Conservation (phyloP, 2,888 invertebrate species). For the Trissonchulus sp. region DNA sequence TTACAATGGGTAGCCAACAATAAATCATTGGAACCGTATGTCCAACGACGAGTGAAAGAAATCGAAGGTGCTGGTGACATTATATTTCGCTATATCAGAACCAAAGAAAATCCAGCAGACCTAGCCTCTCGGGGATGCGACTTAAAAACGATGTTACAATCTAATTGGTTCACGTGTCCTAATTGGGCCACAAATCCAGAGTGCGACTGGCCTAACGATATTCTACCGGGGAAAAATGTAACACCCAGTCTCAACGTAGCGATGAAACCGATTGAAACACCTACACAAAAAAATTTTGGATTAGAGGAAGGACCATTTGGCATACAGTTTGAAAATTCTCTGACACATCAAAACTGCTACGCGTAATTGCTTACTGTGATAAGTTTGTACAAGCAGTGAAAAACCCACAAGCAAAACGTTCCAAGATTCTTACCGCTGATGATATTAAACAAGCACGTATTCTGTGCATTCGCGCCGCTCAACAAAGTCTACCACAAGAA, state of each 20-base stretch:
- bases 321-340: too few relatives aligned
- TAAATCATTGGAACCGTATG: background rate
- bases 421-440: background rate
- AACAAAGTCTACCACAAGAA: too few relatives aligned
- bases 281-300: too few relatives aligned
- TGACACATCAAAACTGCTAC: background rate
- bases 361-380: background rate
- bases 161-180: too few relatives aligned
- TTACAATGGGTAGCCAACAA: background rate
- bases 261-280: too few relatives aligned
- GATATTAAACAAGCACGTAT: background rate
- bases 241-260: too few relatives aligned
- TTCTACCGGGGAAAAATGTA: too few relatives aligned
- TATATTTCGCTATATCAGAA: background rate
- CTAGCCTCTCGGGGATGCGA: background rate
- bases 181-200: too few relatives aligned
- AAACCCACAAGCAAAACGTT: background rate
- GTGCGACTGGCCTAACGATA: too few relatives aligned
- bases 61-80: background rate
- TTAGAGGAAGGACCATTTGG: too few relatives aligned
- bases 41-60: background rate
- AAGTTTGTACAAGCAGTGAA: background rate
- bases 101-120: background rate
- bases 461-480: too few relatives aligned
- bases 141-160: too few relatives aligned